Base-by-base conservation (phyloP, 1,140 invertebrate genomes). In the Drosophila suzukii region DNA sequence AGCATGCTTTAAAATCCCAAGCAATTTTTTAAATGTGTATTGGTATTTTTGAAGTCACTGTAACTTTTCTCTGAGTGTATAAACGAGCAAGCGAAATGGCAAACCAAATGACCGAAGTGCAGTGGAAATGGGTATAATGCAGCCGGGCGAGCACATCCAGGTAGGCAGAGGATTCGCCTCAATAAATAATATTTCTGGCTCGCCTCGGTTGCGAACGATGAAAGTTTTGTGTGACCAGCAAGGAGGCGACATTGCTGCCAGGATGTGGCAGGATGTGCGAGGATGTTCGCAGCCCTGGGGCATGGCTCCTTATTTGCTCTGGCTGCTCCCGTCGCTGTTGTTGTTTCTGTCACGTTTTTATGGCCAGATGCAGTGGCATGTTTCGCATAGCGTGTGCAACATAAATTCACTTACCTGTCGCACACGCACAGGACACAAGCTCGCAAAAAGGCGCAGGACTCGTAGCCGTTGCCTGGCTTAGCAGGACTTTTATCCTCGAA, bases 371-470 rank as follows among this genome's bases (percentile, higher is more conserved):
- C 82, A 85, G 82, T 86, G 82, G 82, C 82, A 85, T 82, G 78
- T 85, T 85, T 85, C 82, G 78, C 82, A 86, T 86, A 78, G 57
- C 75, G 58, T 78, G 82, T 86, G 82, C 82, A 85, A 82, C 82
- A 85, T 85, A 85, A 85, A 85, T 85, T 85, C 78, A 82, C 75
- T 78, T 82, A 81, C 78, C 75, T 85, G 82, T 78, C 82, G 68
- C 74, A 75, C 81, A 85, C 63, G 71, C 47, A 34, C 10, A 39
- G 36, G 30, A 36, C 20, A 20, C 39, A n/a, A 17, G 13, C 41
- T 12, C 30, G 10, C 12, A 20, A 56, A 54, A 49, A 6, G 47
- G 49, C 43, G 65, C 27, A 27, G 27, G 53, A 60, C 44, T 62
- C 79, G 75, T 75, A 81, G 74, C 82, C 63, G 63, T 72, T 62